Evolutionary conservation across 2,888 invertebrate species (phyloP).

Genomic region (Acanthosepion esculentum): DNA sequence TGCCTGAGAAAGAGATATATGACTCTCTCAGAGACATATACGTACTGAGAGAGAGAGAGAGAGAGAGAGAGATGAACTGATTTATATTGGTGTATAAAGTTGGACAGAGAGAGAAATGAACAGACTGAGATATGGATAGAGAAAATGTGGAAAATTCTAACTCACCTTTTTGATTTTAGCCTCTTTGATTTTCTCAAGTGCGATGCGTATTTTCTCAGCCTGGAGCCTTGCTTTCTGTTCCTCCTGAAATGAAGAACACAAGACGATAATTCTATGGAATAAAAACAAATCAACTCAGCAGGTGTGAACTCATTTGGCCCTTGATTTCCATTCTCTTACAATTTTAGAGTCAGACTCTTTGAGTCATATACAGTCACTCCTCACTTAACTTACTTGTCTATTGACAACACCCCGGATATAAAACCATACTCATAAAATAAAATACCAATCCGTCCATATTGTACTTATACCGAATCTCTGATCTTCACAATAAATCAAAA

Average conservation of each 20-base stretch:
- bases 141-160: neutral
- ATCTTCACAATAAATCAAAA: no score
- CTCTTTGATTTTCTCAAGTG: conserved; percentile 96
- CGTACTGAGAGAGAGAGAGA: no score
- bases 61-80: no score
- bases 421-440: no score
- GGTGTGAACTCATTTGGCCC: neutral
- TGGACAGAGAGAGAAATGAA: neutral
- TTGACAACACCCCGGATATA: no score
- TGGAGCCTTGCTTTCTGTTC: conserved; percentile 82
- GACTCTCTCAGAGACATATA: no score
- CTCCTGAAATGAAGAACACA: conserved; percentile 70
- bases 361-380: no score
- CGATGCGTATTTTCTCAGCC: conserved; percentile 96
- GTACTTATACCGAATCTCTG: no score
- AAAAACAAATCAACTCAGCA: neutral
- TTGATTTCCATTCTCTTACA: neutral
- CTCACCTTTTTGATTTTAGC: conserved; percentile 87
- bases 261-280: neutral
- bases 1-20: no score
- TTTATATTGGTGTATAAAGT: no score
- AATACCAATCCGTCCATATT: no score
- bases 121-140: neutral
- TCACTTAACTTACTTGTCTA: no score
- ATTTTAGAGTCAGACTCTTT: neutral